These are phyloP conservation scores for Cryptus viduatorius DNA, from an alignment of 2,888 invertebrate genomes.

Conservation along the genomic window DNA sequence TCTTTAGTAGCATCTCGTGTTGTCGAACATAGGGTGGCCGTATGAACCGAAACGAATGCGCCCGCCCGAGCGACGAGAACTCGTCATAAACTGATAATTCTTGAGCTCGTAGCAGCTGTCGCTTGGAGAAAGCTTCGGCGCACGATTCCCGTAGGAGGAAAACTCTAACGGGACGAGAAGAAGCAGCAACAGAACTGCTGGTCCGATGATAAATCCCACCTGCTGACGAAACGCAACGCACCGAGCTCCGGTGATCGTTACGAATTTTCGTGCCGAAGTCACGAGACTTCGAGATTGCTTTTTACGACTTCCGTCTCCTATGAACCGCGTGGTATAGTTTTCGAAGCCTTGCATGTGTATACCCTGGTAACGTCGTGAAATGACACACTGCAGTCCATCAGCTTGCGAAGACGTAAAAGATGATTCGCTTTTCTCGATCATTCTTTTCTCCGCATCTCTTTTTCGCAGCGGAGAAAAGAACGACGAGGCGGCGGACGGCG, in stretches of 20 bases:
- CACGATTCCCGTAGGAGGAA: slow-evolving; percentile 26
- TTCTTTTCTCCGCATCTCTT: slow-evolving; percentile 13
- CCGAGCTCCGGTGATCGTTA: slow-evolving; percentile 44
- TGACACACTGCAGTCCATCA: slow-evolving; percentile 61
- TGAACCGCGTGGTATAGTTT: slow-evolving; percentile 7
- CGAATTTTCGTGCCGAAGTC: slow-evolving; percentile 67
- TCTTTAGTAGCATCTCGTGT: not conserved
- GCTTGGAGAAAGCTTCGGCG: slow-evolving; percentile 16
- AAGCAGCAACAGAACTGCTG: slow-evolving; percentile 60
- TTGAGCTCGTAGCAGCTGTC: slow-evolving; percentile 71
- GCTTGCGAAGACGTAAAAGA: slow-evolving; percentile 68
- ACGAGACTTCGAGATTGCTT: slow-evolving; percentile 75
- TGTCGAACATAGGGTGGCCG: not conserved
- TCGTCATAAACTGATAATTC: slow-evolving; percentile 74
- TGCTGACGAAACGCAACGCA: slow-evolving; percentile 73
- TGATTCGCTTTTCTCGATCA: slow-evolving; percentile 24
- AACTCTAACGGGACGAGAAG: slow-evolving; percentile 36
- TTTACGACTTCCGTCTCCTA: slow-evolving; percentile 71
- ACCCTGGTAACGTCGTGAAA: not conserved
- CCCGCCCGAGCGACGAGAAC: slow-evolving; percentile 47
- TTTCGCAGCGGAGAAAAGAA: slow-evolving; percentile 40
- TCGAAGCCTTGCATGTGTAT: slow-evolving; percentile 4
- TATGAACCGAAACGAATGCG: slow-evolving; percentile 22
- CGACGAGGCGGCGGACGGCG: too few relatives aligned
- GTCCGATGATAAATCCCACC: slow-evolving; percentile 81